Evolutionary conservation across 2,797 vertebrate genomes (phyloP).

Genomic region (Gallinago solitaria): DNA sequence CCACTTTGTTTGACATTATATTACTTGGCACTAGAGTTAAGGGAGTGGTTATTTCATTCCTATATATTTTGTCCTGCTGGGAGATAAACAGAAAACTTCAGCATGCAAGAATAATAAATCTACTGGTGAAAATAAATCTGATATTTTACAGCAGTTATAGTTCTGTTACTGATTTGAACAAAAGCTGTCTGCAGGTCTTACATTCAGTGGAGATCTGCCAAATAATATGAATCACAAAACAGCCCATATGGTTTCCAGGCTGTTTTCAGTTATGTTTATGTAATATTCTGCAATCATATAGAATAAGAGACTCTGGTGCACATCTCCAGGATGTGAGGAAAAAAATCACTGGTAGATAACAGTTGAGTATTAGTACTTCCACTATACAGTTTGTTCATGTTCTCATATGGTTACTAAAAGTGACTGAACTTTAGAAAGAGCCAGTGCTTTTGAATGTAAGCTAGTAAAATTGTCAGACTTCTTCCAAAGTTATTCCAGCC

Average conservation of each 20-base stretch:
- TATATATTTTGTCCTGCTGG: slow-evolving; percentile 2
- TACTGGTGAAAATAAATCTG: slow-evolving; percentile 17
- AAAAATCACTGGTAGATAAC: neutral
- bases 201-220: neutral
- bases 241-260: neutral
- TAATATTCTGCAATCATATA: neutral
- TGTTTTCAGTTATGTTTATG: slow-evolving; percentile 31
- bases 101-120: neutral
- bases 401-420: neutral
- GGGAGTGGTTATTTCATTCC: neutral
- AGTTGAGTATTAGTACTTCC: slow-evolving; percentile 4
- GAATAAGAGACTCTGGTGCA: neutral
- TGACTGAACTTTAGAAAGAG: slow-evolving; percentile 16
- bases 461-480: slow-evolving; percentile 1
- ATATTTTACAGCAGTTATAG: neutral
- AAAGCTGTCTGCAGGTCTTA: slow-evolving; percentile 39
- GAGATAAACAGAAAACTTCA: neutral
- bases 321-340: neutral
- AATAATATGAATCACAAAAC: neutral
- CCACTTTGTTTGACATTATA: neutral
- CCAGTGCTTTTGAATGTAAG: neutral
- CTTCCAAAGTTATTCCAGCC: slow-evolving; percentile 30
- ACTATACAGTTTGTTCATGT: neutral
- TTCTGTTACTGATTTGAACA: slow-evolving; percentile 36
- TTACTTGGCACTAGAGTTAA: neutral